Evolutionary conservation across 2,797 vertebrate genomes (phyloP).

Genomic region (Crenichthys baileyi): DNA sequence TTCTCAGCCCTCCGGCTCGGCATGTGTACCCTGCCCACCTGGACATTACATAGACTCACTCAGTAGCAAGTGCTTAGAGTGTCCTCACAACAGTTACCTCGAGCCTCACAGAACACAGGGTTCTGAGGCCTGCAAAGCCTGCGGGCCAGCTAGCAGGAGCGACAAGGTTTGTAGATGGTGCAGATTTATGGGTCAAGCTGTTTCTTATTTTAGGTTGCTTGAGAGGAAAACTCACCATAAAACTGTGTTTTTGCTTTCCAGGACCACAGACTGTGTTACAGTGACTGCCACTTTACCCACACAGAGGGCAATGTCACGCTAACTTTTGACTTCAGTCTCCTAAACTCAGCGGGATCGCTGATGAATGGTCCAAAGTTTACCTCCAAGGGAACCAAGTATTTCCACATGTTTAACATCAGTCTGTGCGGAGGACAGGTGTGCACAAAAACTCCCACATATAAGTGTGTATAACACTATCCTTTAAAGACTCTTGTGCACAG

Average conservation of each 20-base stretch:
- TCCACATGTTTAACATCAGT: constrained; percentile 96
- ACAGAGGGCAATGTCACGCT: constrained; percentile 85
- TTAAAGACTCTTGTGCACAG: not conserved
- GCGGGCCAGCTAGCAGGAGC: constrained; percentile 92
- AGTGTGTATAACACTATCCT: not conserved
- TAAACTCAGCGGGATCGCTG: constrained; percentile 85
- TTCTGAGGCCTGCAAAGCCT: constrained; percentile 86
- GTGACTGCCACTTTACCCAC: constrained; percentile 88
- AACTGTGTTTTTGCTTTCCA: constrained; percentile 52
- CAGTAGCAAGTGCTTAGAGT: constrained; percentile 90
- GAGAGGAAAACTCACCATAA: not conserved
- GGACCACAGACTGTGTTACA: constrained; percentile 94
- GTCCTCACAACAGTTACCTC: constrained; percentile 89
- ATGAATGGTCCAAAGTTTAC: constrained; percentile 97
- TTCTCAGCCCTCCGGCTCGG: constrained; percentile 82
- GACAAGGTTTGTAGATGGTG: constrained; percentile 79
- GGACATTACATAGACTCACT: constrained; percentile 92
- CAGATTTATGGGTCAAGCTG: not conserved
- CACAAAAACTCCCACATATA: not conserved
- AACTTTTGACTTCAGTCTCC: constrained; percentile 88
- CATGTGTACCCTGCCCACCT: constrained; percentile 91
- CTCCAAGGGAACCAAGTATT: constrained; percentile 96
- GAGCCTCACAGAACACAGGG: constrained; percentile 86
- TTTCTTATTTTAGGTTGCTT: not conserved
- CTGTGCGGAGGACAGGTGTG: constrained; percentile 91